Evolutionary conservation across 2,113 vertebrate species (phyloP).

Genomic region (Anser brachyrhynchus): DNA sequence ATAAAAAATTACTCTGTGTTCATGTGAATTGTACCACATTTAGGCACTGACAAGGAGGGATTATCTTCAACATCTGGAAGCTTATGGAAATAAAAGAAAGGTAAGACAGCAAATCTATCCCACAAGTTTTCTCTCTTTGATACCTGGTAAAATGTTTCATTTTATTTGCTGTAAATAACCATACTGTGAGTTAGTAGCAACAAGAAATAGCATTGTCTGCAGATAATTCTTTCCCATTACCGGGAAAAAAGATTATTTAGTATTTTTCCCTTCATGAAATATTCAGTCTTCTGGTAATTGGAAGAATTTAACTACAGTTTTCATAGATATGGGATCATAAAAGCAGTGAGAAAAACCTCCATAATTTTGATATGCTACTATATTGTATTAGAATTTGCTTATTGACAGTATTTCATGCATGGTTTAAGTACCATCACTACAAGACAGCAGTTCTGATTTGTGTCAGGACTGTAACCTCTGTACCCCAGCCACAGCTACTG

Average conservation of each 20-base stretch:
- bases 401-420: neutral
- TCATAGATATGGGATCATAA: neutral
- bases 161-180: neutral
- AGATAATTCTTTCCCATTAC: neutral
- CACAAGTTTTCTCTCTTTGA: neutral
- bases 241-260: neutral
- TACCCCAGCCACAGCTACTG: neutral
- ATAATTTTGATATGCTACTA: neutral
- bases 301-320: neutral
- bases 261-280: neutral
- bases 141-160: neutral
- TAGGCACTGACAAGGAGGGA: neutral
- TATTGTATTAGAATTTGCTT: neutral
- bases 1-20: neutral
- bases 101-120: neutral
- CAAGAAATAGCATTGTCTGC: neutral
- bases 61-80: neutral
- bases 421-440: neutral
- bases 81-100: neutral
- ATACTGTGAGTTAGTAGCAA: neutral
- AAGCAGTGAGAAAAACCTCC: neutral
- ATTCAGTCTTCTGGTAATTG: neutral
- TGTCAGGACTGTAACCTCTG: neutral
- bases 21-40: neutral
- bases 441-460: neutral